phyloP scores from a whole-genome alignment of 2,888 invertebrate species.

The Venustoraphidia nigricollis region DNA sequence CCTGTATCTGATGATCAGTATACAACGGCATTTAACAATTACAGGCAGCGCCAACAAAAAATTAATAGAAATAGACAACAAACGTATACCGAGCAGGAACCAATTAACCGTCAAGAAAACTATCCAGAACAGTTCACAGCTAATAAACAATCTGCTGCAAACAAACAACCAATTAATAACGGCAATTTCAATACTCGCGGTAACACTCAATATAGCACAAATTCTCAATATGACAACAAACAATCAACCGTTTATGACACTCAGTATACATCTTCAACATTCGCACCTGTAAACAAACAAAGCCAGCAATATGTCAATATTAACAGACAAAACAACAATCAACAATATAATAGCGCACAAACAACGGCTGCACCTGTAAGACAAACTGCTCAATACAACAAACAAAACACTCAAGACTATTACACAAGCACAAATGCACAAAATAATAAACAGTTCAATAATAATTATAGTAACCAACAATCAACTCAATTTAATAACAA shows the following conservation, averaged over 20 bases:
- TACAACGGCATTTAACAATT: conserved; percentile 18
- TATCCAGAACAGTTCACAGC: conserved; percentile 12
- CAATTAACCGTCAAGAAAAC: conserved; percentile 3
- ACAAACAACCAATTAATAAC: neutral
- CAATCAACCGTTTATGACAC: conserved; percentile 1
- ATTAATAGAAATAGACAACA: conserved; percentile 6
- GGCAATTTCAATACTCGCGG: neutral
- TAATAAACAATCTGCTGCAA: neutral
- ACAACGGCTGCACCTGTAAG: conserved; percentile 9
- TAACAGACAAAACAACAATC: conserved; percentile 2
- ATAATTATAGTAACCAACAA: conserved; percentile 11
- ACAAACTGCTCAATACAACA: conserved; percentile 16
- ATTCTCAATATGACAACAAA: conserved; percentile 6
- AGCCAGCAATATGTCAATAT: conserved; percentile 2
- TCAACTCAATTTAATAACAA: conserved; percentile 13
- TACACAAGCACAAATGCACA: conserved; percentile 11
- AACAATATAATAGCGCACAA: conserved; percentile 5
- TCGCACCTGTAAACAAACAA: conserved; percentile 4
- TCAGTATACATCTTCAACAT: conserved; percentile 3
- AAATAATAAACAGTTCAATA: conserved; percentile 13
- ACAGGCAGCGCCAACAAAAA: conserved; percentile 11
- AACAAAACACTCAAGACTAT: conserved; percentile 17
- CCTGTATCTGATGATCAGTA: conserved; percentile 16
- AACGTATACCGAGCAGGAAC: conserved; percentile 5
- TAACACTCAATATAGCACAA: conserved; percentile 2